These are phyloP conservation scores for Homarus gammarus DNA, from an alignment of 2,888 invertebrate species.

Conservation along the genomic window DNA sequence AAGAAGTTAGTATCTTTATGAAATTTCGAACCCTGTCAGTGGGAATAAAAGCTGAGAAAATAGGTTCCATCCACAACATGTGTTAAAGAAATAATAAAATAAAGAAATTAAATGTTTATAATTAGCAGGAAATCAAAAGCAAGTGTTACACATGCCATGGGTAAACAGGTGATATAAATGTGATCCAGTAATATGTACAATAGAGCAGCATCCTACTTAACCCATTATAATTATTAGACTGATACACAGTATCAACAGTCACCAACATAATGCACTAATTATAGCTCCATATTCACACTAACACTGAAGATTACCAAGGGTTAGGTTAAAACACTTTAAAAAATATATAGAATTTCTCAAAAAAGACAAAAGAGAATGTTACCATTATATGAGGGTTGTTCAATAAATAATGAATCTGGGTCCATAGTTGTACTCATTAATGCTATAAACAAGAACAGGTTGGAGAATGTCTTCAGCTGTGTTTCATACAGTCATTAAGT, in stretches of 20 bases:
- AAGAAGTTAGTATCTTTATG: constrained; percentile 63
- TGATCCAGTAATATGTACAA: constrained; percentile 60
- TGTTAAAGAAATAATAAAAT: constrained; percentile 68
- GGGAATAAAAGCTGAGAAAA: constrained; percentile 72
- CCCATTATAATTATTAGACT: neutral
- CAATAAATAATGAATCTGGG: no score
- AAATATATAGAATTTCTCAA: no score
- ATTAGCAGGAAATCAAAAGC: constrained; percentile 66
- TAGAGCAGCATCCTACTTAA: constrained; percentile 12
- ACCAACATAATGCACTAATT: no score
- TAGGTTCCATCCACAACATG: constrained; percentile 56
- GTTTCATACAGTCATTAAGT: no score
- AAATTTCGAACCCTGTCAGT: constrained; percentile 71
- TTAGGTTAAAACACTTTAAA: no score
- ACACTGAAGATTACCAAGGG: no score
- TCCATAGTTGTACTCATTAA: no score
- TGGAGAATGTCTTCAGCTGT: no score
- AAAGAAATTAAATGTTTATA: constrained; percentile 54
- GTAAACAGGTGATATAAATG: constrained; percentile 23
- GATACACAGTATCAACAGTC: neutral
- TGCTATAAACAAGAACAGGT: no score
- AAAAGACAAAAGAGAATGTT: no score
- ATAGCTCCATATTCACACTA: no score
- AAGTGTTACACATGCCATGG: constrained; percentile 38
- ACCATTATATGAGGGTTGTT: no score